These are phyloP conservation scores for Dendrocopos noguchii DNA, from an alignment of 2,113 vertebrate genomes.

Conservation along the genomic window DNA sequence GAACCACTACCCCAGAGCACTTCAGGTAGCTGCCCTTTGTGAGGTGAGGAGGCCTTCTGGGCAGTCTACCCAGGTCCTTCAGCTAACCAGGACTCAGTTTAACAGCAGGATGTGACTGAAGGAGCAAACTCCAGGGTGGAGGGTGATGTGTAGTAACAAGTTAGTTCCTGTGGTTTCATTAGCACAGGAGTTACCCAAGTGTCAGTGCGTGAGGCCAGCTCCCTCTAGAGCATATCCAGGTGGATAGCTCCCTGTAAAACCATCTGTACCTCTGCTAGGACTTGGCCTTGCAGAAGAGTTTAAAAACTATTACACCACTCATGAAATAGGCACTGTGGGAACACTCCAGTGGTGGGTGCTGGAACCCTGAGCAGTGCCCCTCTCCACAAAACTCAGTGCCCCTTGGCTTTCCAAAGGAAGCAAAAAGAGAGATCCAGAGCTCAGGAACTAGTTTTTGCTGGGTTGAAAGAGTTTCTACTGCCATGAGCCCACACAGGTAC, in stretches of 20 bases:
- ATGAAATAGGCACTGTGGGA: fast-evolving
- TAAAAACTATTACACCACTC: not conserved
- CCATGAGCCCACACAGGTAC: not conserved
- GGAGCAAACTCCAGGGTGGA: fast-evolving
- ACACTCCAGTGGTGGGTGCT: not conserved
- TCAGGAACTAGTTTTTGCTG: not conserved
- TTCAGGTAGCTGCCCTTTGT: not conserved
- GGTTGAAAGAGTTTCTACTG: not conserved
- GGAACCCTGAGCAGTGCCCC: not conserved
- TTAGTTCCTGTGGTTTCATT: not conserved
- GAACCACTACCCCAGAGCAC: constrained; percentile 4
- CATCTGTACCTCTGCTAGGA: fast-evolving
- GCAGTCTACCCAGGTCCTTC: not conserved
- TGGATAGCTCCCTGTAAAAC: not conserved
- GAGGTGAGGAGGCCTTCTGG: not conserved
- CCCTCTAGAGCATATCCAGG: not conserved
- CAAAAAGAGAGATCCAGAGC: not conserved
- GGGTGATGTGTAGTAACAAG: not conserved
- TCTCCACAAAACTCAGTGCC: not conserved
- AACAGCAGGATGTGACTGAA: not conserved
- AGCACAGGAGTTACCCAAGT: too few species aligned
- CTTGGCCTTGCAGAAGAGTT: not conserved
- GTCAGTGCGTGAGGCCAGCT: not conserved
- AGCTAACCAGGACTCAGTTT: not conserved
- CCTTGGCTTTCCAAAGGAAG: not conserved